Evolutionary conservation across 2,113 vertebrate genomes (phyloP).

Genomic region (Boulengerochromis microlepis): DNA sequence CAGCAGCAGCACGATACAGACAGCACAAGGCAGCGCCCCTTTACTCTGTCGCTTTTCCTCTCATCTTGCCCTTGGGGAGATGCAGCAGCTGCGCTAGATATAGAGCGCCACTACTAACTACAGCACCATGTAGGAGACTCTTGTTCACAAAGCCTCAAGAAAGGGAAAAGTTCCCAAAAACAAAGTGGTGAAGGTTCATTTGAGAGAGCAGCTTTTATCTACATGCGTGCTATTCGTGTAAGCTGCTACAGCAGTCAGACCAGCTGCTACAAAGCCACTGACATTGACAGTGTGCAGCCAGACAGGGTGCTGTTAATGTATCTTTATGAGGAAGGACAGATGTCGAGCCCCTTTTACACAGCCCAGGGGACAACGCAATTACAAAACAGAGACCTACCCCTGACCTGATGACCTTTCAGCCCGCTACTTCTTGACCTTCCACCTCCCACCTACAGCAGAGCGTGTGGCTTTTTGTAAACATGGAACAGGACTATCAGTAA

Average conservation of each 20-base stretch:
- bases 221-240: neutral
- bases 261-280: neutral
- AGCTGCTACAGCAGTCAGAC: neutral
- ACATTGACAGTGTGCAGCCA: conserved; percentile 9
- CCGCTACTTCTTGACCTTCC: conserved; percentile 49
- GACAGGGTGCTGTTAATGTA: conserved; percentile 24
- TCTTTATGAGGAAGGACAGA: conserved; percentile 49
- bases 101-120: neutral
- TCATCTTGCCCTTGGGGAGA: conserved; percentile 27
- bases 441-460: conserved; percentile 18
- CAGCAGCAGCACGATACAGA: conserved; percentile 8
- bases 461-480: neutral
- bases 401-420: conserved; percentile 43
- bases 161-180: neutral
- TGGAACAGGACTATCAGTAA: neutral
- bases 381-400: conserved; percentile 39
- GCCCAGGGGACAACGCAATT: conserved; percentile 46
- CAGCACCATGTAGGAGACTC: neutral
- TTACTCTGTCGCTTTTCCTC: conserved; percentile 10
- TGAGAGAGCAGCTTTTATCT: neutral
- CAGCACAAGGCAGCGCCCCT: conserved; percentile 17
- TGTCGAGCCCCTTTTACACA: conserved; percentile 40
- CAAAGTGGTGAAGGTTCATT: neutral
- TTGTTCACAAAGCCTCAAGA: neutral
- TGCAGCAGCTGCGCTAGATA: conserved; percentile 50